Conservation (phyloP, 2,888 invertebrate genomes). For the Cryptocephalus moraei region DNA sequence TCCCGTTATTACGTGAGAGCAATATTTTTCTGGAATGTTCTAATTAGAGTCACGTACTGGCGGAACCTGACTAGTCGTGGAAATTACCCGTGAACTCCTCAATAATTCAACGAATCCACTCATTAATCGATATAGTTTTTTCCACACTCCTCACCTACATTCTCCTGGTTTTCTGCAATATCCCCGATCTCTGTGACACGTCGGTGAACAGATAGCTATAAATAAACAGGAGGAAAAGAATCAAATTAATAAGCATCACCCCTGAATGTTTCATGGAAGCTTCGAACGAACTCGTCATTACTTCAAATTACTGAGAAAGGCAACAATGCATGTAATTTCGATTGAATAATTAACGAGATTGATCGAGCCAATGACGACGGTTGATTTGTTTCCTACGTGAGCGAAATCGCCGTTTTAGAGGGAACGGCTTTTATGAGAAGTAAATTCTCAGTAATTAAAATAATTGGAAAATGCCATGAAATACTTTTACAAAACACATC, state of each 20-base stretch:
- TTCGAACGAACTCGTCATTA: slow-evolving; percentile 5
- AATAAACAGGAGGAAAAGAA: slow-evolving; percentile 9
- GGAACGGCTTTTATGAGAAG: no score
- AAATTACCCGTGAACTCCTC: no score
- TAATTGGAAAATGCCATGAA: no score
- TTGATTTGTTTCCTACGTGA: no score
- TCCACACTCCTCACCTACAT: slow-evolving; percentile 49
- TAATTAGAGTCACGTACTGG: no score
- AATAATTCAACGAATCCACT: no score
- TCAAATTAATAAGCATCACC: slow-evolving; percentile 3
- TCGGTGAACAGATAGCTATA: slow-evolving; percentile 73
- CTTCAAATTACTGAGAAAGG: slow-evolving; percentile 6
- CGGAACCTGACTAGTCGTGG: no score
- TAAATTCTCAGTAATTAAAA: no score
- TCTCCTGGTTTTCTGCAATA: slow-evolving; percentile 72
- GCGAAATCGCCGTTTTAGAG: no score
- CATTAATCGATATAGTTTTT: neutral
- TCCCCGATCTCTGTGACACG: slow-evolving; percentile 75
- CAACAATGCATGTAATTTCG: slow-evolving; percentile 4
- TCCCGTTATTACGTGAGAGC: no score
- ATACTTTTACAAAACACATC: no score
- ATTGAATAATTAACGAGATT: slow-evolving; percentile 6
- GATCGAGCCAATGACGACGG: slow-evolving; percentile 1
- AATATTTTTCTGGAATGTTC: no score
- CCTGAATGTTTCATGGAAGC: slow-evolving; percentile 1